Percentiles rank a stretch among this genome's conserved stretches.
phyloP scores from a whole-genome alignment of 2,113 vertebrate species.

The Charadrius vociferus region DNA sequence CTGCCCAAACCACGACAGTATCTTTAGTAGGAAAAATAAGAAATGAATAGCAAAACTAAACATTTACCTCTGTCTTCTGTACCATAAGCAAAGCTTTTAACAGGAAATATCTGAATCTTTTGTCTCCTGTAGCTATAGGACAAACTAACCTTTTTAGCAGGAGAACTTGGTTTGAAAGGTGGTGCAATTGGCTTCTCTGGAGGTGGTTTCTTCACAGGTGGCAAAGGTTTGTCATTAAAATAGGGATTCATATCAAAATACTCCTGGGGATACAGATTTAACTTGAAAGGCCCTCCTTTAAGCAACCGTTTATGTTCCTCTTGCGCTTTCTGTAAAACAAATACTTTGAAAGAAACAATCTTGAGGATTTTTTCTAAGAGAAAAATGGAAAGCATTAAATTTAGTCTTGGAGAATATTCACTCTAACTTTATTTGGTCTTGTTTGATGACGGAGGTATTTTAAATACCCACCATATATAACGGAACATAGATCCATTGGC shows the following conservation, averaged over 20 bases:
- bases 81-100: not conserved
- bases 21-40: not conserved
- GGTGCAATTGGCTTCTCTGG: not conserved
- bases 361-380: not conserved
- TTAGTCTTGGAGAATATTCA: not conserved
- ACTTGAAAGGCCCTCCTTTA: constrained; percentile 82
- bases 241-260: constrained; percentile 88
- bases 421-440: not conserved
- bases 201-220: constrained; percentile 66
- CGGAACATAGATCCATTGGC: not conserved
- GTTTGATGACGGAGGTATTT: not conserved
- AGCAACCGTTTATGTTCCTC: constrained; percentile 73
- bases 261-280: constrained; percentile 82
- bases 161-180: constrained; percentile 87
- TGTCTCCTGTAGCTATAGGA: not conserved
- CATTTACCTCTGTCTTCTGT: not conserved
- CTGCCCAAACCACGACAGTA: too few species aligned
- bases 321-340: constrained; percentile 74
- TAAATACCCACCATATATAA: not conserved
- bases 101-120: not conserved
- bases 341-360: not conserved
- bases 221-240: constrained; percentile 70
- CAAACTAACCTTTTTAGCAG: constrained; percentile 81
- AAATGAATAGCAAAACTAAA: not conserved
- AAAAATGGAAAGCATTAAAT: not conserved